Evolutionary conservation across 1,140 invertebrate species (phyloP).

Genomic region (Heliconius hermathena): DNA sequence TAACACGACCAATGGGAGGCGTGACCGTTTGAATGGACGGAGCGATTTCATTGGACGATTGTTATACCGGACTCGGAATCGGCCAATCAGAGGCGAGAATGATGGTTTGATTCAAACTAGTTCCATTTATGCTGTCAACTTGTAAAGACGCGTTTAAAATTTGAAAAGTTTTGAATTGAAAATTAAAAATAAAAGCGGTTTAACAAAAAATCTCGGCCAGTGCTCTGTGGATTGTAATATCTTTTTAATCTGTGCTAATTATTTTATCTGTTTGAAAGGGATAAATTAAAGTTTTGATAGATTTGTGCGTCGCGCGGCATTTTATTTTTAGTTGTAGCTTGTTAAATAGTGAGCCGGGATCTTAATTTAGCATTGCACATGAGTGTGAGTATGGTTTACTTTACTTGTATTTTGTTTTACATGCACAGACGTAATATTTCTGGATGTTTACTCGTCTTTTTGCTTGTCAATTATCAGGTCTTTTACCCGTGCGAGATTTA

Average conservation of each 20-base stretch:
- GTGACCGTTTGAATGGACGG: conserved; percentile 49
- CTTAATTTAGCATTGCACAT: conserved; percentile 75
- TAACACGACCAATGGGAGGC: conserved; percentile 70
- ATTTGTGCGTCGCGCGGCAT: conserved; percentile 32
- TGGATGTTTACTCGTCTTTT: conserved; percentile 13
- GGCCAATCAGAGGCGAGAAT: conserved; percentile 63
- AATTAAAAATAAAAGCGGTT: conserved; percentile 6
- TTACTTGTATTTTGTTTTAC: conserved; percentile 21
- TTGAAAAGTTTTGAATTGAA: conserved; percentile 23
- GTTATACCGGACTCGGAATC: conserved; percentile 41
- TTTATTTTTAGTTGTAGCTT: conserved; percentile 78
- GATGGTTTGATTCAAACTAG: conserved; percentile 72
- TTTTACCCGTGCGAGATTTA: conserved; percentile 11
- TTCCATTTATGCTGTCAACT: conserved; percentile 67
- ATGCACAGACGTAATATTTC: conserved; percentile 23
- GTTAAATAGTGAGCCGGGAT: conserved; percentile 70
- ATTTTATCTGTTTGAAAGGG: neutral
- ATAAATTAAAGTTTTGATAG: conserved; percentile 42
- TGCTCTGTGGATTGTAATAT: conserved; percentile 17
- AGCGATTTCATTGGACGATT: conserved; percentile 54
- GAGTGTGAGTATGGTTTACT: conserved; percentile 62
- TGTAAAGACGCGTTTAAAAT: conserved; percentile 52
- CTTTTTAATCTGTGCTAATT: conserved; percentile 11
- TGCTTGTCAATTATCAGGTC: conserved; percentile 18
- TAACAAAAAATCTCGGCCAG: neutral